phyloP scores from a whole-genome alignment of 2,888 invertebrate species.

The Leistus spinibarbis region DNA sequence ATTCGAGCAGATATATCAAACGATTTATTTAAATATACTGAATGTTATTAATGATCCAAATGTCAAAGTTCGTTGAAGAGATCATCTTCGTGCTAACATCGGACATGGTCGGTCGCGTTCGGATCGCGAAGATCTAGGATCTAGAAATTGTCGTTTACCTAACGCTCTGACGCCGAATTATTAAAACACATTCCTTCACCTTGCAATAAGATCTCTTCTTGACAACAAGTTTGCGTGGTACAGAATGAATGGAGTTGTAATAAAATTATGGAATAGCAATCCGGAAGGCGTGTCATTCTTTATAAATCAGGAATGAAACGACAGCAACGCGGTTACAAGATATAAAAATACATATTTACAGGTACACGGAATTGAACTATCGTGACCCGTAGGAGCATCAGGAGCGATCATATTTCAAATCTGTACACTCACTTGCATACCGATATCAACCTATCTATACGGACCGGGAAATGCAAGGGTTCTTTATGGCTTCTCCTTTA shows the following conservation, averaged over 20 bases:
- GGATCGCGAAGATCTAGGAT: background rate
- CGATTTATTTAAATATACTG: background rate
- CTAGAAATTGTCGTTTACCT: no score
- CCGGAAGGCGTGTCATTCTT: conserved; percentile 33
- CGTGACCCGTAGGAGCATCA: background rate
- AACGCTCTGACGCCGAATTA: no score
- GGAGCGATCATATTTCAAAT: conserved; percentile 8
- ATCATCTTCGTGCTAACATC: no score
- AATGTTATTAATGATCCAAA: background rate
- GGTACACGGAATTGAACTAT: conserved; percentile 10
- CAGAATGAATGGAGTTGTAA: conserved; percentile 22
- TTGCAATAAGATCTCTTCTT: no score
- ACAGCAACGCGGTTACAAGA: conserved; percentile 1
- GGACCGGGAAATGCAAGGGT: background rate
- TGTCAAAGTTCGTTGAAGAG: background rate
- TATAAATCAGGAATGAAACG: conserved; percentile 26
- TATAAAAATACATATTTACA: conserved; percentile 11
- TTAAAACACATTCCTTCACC: no score
- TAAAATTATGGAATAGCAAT: conserved; percentile 16
- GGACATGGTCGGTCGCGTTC: background rate
- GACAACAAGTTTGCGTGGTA: no score
- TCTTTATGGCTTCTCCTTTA: no score
- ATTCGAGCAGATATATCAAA: background rate
- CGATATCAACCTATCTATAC: background rate
- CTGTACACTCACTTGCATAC: background rate